Base-by-base conservation (phyloP, 2,888 invertebrate genomes). In the Phalangium opilio region DNA sequence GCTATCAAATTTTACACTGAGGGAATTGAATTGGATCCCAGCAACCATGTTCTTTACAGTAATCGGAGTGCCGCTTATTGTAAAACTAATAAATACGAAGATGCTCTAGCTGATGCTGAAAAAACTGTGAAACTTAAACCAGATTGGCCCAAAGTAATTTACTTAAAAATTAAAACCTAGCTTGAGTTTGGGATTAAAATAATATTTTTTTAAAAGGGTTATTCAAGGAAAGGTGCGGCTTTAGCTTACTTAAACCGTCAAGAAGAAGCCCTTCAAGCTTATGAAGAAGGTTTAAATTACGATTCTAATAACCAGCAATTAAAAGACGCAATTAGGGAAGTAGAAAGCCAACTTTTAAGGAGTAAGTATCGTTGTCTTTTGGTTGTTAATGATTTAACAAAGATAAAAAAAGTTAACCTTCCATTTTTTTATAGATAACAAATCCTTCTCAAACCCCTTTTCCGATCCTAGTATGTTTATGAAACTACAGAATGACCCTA, bases 41-140 rank as follows among this genome's bases (percentile, higher is more conserved):
- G 72, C 34, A 90, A 90, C 70, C 84, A 89, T 72, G 86, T 91
- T 62, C 71, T 91, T 19, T 90, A 74, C 62, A 90, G 89, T 59
- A 91, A 91, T 67, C 76, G 91, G 47, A 90, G 90, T 1, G 90
- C 90, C 5, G 90, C 90, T 5, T 79, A 81, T 62, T 83, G 85
- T 1, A 89, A 87, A 68, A 75, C 78, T 41, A 77, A 75, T 19
- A 75, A 81, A 54, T 89, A 79, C 61, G 64, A 69, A 2, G 73
- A 77, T 51, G 85, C 91, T 0, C 67, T 90, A 21, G 73, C 77
- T 54, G 91, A 91, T 72, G 91, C 89, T 0, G 80, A 87, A 52
- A 78, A 79, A 62, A 86, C 86, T 1, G 73, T 91, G 8, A 66
- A 74, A 42, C 59, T 89, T 14, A 86, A 87, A 64, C 78, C 85